Evolutionary conservation across 2,797 vertebrate genomes (phyloP).

Genomic region (Chromobotia macracanthus): DNA sequence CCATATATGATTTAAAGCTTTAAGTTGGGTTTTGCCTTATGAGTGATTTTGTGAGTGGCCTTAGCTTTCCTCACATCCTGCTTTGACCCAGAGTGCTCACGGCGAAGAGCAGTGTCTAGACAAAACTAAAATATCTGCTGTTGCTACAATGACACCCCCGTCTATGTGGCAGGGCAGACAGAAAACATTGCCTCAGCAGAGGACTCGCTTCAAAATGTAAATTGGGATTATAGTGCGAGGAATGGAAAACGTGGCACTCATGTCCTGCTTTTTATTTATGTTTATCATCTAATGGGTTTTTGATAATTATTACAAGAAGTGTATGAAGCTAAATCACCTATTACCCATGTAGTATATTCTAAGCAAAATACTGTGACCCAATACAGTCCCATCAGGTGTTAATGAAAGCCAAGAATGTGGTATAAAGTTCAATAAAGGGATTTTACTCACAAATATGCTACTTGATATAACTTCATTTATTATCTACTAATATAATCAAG

Average conservation of each 20-base stretch:
- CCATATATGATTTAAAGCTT: not conserved
- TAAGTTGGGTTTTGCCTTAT: not conserved
- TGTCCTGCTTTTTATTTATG: not conserved
- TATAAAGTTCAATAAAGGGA: not conserved
- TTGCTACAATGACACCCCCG: slow-evolving; percentile 69
- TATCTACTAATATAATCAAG: not conserved
- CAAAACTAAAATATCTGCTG: slow-evolving; percentile 71
- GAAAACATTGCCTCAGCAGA: slow-evolving; percentile 49
- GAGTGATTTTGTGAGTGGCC: slow-evolving; percentile 39
- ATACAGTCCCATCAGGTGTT: not conserved
- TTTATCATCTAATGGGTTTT: not conserved
- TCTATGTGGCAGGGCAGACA: slow-evolving; percentile 58
- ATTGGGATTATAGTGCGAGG: not conserved
- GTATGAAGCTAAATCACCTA: not conserved
- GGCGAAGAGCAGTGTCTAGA: slow-evolving; percentile 68
- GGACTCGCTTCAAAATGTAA: slow-evolving; percentile 38
- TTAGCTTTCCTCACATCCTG: slow-evolving; percentile 47
- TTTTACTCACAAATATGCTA: not conserved
- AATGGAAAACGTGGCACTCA: slow-evolving; percentile 5
- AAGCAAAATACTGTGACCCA: not conserved
- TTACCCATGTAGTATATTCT: slow-evolving; percentile 1
- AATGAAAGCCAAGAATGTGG: not conserved
- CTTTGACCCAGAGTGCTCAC: slow-evolving; percentile 62
- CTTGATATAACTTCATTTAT: not conserved
- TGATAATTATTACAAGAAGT: not conserved